Evolutionary conservation across 2,888 invertebrate species (phyloP).

Genomic region (Ommatoiulus sabulosus): DNA sequence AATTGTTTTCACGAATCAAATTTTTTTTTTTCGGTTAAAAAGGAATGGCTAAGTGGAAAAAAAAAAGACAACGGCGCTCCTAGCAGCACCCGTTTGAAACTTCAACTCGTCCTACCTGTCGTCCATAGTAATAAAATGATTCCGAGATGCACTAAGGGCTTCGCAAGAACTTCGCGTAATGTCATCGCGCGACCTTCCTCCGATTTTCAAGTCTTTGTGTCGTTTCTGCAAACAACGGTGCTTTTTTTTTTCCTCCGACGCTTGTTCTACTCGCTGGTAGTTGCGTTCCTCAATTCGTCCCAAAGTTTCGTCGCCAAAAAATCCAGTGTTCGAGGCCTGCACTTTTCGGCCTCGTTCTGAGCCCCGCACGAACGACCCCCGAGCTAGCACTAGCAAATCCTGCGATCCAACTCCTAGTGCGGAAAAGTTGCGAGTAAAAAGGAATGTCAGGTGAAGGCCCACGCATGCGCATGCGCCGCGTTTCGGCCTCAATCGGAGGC

Average conservation of each 20-base stretch:
- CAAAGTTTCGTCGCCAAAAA: background rate
- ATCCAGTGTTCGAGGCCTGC: background rate
- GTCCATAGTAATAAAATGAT: constrained; percentile 36
- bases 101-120: constrained; percentile 1
- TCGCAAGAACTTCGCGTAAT: constrained; percentile 14
- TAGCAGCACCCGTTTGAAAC: background rate
- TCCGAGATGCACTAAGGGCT: constrained; percentile 17
- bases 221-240: background rate
- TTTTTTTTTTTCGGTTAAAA: background rate
- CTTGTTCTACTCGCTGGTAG: background rate
- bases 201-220: background rate
- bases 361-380: constrained; percentile 7
- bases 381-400: background rate
- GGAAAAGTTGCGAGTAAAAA: constrained; percentile 12
- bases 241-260: background rate
- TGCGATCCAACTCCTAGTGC: background rate
- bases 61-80: background rate
- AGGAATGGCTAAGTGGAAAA: background rate
- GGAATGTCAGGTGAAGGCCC: background rate
- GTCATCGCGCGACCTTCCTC: background rate
- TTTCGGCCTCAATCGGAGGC: background rate
- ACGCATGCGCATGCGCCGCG: background rate
- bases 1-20: too few relatives aligned
- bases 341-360: background rate
- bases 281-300: background rate